Base-by-base conservation (phyloP, 2,113 vertebrate genomes). In the Himantopus leucocephalus region DNA sequence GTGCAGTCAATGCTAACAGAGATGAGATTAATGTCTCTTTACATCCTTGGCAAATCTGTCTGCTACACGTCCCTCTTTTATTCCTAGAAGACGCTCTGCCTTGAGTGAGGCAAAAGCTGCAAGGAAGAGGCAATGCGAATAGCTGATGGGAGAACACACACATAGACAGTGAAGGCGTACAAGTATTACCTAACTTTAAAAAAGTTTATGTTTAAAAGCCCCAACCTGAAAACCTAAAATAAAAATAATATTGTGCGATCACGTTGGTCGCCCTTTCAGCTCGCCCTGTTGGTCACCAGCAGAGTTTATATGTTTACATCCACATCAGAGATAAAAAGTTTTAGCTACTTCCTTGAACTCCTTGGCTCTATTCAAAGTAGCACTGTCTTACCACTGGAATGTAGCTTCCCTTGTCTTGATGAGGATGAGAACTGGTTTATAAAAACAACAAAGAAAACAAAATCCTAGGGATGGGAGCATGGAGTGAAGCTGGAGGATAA, bases 61-160 rank as follows among this genome's bases (percentile, higher is more conserved):
- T 93, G 63, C 37, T 67, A 6, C 11, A n/a, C 2, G n/a, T 41
- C 43, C 66, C 58, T 32, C 16, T 48, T 82, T 63, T 73, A 66
- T 92, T 64, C 47, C 24, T 62, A 62, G 24, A 35, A 50, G 14
- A 35, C 0, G 4, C 14, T 84, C 63, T 70, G 59, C 53, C 32
- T 37, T 77, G 41, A 45, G 81, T 22, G n/a, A 63, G n/a, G 16
- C 12, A 55, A 37, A 77, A 93, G 39, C 9, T 8, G 29, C 23
- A 2, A 1, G 0, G 60, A 67, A 94, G 64, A 63, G 18, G 21
- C 45, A 56, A 30, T 43, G 56, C 0, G 0, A 92, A 55, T 6
- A 52, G 22, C 34, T 64, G 53, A 21, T 5, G 19, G 55, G 45
- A 70, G 41, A 74, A 66, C n/a, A 41, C 10, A 45, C 21, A 14